A percentile compares a stretch with the other conserved stretches of the same genome.
Evolutionary conservation across 2,113 vertebrate species (phyloP).

Genomic region (Stomatorhinus ivindoensis): DNA sequence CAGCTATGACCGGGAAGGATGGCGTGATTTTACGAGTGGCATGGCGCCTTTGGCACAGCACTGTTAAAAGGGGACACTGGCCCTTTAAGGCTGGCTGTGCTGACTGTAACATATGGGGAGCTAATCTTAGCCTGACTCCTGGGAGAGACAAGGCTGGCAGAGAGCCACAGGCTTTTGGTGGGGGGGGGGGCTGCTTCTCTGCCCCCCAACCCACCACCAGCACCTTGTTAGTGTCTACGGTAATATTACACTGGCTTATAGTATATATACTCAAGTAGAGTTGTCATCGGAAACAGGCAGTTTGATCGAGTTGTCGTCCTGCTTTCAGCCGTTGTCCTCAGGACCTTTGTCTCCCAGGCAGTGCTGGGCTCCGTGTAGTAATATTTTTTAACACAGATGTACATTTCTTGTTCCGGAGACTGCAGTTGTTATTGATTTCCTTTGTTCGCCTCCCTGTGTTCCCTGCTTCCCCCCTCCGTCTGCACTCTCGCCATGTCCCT

Average conservation of each 20-base stretch:
- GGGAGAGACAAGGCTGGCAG: constrained; percentile 62
- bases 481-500: constrained; percentile 8
- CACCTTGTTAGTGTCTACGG: background rate
- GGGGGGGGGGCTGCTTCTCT: constrained; percentile 13
- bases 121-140: constrained; percentile 68
- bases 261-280: background rate
- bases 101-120: constrained; percentile 65
- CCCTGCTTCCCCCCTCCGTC: constrained; percentile 9
- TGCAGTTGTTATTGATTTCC: background rate
- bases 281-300: background rate
- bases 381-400: constrained; percentile 4
- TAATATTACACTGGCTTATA: background rate
- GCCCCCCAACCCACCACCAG: constrained; percentile 11
- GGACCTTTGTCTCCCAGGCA: background rate
- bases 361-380: background rate
- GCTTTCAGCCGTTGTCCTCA: background rate
- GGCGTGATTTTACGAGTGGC: background rate
- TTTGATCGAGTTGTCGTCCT: background rate
- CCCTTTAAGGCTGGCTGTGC: constrained; percentile 61
- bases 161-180: constrained; percentile 42
- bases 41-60: background rate
- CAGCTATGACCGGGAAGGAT: background rate
- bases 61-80: constrained; percentile 33
- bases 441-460: background rate
- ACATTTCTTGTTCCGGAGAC: background rate